Evolutionary conservation across 35 echinoderm and acorn worm species (phyloP).

Genomic region (Lytechinus pictus): DNA sequence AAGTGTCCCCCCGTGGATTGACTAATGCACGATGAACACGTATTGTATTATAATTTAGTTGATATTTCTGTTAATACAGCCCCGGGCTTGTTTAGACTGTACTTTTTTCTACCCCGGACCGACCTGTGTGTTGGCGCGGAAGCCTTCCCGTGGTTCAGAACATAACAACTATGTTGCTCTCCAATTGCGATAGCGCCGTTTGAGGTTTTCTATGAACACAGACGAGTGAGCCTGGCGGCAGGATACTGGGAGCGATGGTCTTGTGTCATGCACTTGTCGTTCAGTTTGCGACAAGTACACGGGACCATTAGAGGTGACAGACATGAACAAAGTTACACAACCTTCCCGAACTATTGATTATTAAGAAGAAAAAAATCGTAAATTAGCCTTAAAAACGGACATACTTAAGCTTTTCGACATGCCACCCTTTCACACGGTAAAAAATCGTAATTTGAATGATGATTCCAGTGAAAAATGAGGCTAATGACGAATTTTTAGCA

Average conservation of each 20-base stretch:
- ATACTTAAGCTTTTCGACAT: too few relatives aligned
- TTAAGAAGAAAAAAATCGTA: too few relatives aligned
- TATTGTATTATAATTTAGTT: constrained; percentile 47
- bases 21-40: constrained; percentile 21
- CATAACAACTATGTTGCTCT: constrained; percentile 16
- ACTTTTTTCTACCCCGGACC: constrained; percentile 6
- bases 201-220: constrained; percentile 28
- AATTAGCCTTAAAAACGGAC: too few relatives aligned
- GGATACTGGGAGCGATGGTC: not conserved
- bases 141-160: not conserved
- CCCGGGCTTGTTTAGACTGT: constrained; percentile 46
- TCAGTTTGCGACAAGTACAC: not conserved
- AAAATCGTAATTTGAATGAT: too few relatives aligned
- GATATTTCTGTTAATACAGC: constrained; percentile 55
- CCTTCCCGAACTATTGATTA: not conserved
- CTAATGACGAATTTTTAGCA: too few relatives aligned
- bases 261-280: constrained; percentile 30
- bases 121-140: not conserved
- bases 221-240: not conserved
- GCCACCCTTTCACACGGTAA: too few relatives aligned
- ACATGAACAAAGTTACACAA: not conserved
- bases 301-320: not conserved
- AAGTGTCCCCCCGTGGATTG: not conserved
- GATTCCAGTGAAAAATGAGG: too few relatives aligned
- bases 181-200: constrained; percentile 9